Evolutionary conservation across 1,140 invertebrate genomes (phyloP), one percentile per base, ranked within the genome.

Genomic region (Heliconius eleuchia): DNA sequence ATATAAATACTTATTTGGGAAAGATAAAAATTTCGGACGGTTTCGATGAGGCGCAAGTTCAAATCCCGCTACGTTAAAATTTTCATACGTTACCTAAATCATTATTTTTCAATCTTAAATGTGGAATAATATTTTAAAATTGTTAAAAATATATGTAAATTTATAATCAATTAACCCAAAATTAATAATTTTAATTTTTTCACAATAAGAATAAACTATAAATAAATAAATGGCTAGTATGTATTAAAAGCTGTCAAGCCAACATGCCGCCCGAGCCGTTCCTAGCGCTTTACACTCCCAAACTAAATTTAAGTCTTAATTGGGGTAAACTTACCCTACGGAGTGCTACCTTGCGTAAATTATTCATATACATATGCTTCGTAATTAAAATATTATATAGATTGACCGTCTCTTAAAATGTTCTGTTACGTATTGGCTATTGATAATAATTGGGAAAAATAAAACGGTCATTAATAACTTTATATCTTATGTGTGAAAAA

Each of bases 191-290:
- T 66, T 50, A 52, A 50, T 42, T 16, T 18, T 34, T 13, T 18
- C 66, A 42, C 27, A 73, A 37, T 77, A 72, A 71, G 19, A 19
- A 13, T 39, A 23, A 60, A 73, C 39, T n/a, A n/a, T 78, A 23
- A 78, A 73, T 81, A 86, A 79, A 73, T 80, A 86, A 83, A 80
- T 70, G 74, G 71, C 57, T 83, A 81, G 82, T 87, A 93, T 92
- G 91, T 91, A 91, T 90, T 92, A 66, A 94, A 91, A 85, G 89
- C 88, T 91, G 92, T 94, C 92, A 91, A 82, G 79, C 78, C 91
- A 91, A 91, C 80, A 91, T 92, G 92, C 85, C 86, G 88, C 90
- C 80, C 80, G 80, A 81, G 80, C 60, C 60, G 82, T 83, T 81
- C 83, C 80, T 73, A 81, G 72, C 80, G 79, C 78, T 86, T 85